A percentile compares a stretch with the other conserved stretches of the same genome.
Evolutionary conservation across 2,888 invertebrate species (phyloP).

Genomic region (Lamellibrachia satsuma): DNA sequence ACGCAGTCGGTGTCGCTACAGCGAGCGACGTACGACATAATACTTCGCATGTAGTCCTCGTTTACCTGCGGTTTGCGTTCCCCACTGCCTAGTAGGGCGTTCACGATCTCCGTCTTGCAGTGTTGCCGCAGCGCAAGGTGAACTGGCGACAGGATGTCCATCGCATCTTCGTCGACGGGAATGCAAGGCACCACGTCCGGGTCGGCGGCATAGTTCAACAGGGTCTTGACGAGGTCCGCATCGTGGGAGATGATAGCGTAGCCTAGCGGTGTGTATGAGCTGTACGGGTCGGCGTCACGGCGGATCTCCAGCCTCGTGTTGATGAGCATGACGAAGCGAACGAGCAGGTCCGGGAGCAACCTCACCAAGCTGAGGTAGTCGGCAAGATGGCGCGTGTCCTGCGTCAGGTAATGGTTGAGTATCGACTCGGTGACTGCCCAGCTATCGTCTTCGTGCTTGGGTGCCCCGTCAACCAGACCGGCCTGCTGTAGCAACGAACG

Average conservation of each 20-base stretch:
- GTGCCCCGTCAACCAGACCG: not conserved
- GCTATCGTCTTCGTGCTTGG: not conserved
- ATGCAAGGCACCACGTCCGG: not conserved
- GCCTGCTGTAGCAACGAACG: not conserved
- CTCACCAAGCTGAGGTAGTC: not conserved
- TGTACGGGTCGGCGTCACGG: conserved; percentile 4
- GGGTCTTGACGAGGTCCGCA: not conserved
- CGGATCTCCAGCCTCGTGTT: not conserved
- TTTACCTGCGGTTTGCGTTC: not conserved
- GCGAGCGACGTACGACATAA: not conserved
- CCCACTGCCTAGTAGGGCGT: not conserved
- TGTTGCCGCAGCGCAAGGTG: not conserved
- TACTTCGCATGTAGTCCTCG: not conserved
- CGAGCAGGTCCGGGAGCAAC: not conserved
- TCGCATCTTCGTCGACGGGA: not conserved
- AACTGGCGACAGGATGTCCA: not conserved
- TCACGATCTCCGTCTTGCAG: not conserved
- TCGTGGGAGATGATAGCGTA: not conserved
- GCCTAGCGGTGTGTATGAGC: not conserved
- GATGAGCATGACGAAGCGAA: not conserved
- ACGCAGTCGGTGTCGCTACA: not conserved
- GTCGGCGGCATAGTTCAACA: not conserved
- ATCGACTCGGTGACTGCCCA: not conserved
- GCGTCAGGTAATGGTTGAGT: not conserved
- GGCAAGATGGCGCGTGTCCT: conserved; percentile 2